Evolutionary conservation across 2,888 invertebrate species (phyloP), one percentile per base, ranked within the genome.

Genomic region (Ommatoiulus sabulosus): DNA sequence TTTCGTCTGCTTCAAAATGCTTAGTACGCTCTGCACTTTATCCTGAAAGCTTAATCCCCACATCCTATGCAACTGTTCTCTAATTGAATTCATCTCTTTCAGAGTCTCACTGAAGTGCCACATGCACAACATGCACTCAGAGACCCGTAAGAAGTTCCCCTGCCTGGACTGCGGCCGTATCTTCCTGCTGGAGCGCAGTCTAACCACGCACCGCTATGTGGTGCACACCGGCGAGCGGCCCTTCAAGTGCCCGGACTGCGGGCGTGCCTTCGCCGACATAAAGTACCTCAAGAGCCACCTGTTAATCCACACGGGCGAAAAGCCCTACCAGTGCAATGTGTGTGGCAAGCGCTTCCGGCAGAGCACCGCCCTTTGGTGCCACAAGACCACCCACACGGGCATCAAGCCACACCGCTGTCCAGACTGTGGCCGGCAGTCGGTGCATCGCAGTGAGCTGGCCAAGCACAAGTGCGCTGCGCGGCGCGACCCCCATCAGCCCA

Each of bases 231-330:
- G 88, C n/a, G 88, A 88, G 46, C 84, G 88, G 17, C 88, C 88
- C 17, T 88, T 88, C 84, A 88, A 88, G 43, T 88, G 88, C 63
- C 88, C 88, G 4, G 88, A 88, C 52, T 88, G 88, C 44, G 88
- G 88, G 17, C 43, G 88, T 12, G 88, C 88, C 15, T 88, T 88
- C 46, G 88, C 88, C 20, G 88, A 88, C 46, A 88, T 88, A 7
- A 88, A 88, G 52, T 88, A 88, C 88, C 88, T 88, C 88, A 88
- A 88, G 72, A 88, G 88, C 46, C 88, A 88, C 72, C 88, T 88
- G 35, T 44, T 88, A 8, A 88, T 88, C 63, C 88, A 88, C 48
- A 88, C 88, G 43, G 88, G 88, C 84, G 88, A 88, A 35, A 88
- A 88, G 43, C 88, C 88, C n/a, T 88, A 88, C 48, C 88, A 88